These are phyloP conservation scores for Casuarius casuarius DNA, from an alignment of 2,113 vertebrate species.

Conservation along the genomic window DNA sequence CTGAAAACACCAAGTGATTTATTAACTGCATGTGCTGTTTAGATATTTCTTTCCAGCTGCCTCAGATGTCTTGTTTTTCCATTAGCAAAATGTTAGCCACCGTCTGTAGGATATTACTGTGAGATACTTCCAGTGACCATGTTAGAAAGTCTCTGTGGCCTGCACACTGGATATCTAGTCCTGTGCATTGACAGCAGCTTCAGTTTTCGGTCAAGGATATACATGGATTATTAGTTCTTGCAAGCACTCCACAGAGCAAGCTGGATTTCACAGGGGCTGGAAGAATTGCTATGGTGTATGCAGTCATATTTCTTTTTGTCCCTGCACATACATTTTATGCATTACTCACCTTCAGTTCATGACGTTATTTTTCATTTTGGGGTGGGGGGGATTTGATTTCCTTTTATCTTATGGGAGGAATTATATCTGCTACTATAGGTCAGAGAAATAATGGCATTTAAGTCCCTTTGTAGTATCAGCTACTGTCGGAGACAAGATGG, in stretches of 20 bases:
- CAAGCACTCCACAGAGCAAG: background rate
- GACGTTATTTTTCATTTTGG: background rate
- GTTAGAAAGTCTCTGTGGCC: background rate
- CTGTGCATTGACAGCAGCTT: background rate
- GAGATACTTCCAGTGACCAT: background rate
- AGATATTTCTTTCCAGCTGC: conserved; percentile 14
- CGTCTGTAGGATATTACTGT: background rate
- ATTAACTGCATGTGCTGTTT: background rate
- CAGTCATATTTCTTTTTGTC: background rate
- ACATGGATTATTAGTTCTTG: background rate
- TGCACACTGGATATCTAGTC: background rate
- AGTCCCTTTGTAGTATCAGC: background rate
- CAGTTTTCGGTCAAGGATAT: background rate
- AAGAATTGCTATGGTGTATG: background rate
- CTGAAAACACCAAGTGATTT: conserved; percentile 8
- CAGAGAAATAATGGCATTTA: background rate
- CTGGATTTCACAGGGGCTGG: background rate
- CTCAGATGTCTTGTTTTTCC: conserved; percentile 20
- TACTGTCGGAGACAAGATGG: background rate
- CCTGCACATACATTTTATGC: too few relatives aligned
- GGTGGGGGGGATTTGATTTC: background rate
- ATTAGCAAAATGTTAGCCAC: background rate
- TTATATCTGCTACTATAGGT: background rate
- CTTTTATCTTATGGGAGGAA: background rate
- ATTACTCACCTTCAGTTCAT: background rate